Evolutionary conservation across 2,888 invertebrate genomes (phyloP).

Genomic region (Panopea generosa): DNA sequence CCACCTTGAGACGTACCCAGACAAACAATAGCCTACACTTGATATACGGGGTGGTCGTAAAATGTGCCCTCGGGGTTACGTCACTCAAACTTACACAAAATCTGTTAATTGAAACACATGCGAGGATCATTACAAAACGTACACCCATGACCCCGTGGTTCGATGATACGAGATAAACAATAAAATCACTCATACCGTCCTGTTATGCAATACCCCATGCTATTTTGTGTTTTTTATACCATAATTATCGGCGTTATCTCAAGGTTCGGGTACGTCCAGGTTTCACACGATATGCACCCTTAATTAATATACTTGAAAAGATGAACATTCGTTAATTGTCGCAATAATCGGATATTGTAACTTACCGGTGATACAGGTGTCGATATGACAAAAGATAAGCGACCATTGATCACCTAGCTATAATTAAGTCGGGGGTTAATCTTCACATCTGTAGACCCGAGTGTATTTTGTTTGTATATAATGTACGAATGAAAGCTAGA

Average conservation of each 20-base stretch:
- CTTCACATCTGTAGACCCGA: no score
- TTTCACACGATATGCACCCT: conserved; percentile 35
- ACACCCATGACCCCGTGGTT: conserved; percentile 29
- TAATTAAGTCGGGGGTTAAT: conserved; percentile 2
- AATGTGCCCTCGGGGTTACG: no score
- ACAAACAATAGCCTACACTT: no score
- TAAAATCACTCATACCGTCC: background rate
- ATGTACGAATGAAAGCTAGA: no score
- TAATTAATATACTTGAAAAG: conserved; percentile 20
- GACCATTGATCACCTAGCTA: conserved; percentile 44
- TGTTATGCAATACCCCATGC: conserved; percentile 4
- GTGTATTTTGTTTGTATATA: no score
- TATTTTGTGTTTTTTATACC: no score
- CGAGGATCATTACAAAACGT: conserved; percentile 33
- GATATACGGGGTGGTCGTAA: no score
- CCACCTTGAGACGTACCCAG: no score
- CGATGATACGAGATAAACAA: conserved; percentile 15
- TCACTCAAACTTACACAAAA: background rate
- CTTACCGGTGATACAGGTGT: conserved; percentile 30
- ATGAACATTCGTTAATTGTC: conserved; percentile 39
- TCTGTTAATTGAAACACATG: conserved; percentile 51
- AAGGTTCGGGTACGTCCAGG: background rate
- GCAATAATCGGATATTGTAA: conserved; percentile 5
- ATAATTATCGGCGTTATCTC: no score
- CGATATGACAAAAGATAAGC: conserved; percentile 31